Percentiles rank a stretch among this genome's conserved stretches.
These are phyloP conservation scores for Elephas maximus DNA, from an alignment of 2,113 vertebrate species.

Conservation along the genomic window DNA sequence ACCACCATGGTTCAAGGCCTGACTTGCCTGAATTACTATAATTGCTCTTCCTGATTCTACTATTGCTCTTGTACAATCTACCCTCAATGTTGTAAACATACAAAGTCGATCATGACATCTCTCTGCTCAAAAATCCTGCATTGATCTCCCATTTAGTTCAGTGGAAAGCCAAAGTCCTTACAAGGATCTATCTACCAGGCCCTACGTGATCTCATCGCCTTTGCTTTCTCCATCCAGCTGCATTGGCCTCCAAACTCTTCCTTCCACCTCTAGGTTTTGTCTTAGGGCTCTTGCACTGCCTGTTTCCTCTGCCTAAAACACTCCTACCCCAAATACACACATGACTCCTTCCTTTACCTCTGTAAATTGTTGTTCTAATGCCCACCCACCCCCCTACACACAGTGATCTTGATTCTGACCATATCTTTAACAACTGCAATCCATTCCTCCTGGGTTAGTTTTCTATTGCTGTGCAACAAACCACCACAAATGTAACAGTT, in stretches of 20 bases:
- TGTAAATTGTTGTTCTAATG: not conserved
- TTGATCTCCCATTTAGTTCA: not conserved
- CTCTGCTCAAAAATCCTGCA: not conserved
- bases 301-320: not conserved
- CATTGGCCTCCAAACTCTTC: accelerated
- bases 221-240: accelerated
- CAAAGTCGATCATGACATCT: not conserved
- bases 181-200: accelerated
- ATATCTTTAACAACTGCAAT: not conserved
- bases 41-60: not conserved
- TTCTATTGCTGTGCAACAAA: not conserved
- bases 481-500: not conserved
- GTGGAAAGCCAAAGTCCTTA: not conserved
- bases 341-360: not conserved
- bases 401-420: too few relatives aligned
- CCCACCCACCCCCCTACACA: not conserved
- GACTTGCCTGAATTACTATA: accelerated
- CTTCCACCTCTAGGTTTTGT: too few relatives aligned
- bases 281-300: too few relatives aligned
- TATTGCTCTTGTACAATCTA: not conserved
- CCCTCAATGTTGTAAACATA: not conserved
- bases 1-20: accelerated
- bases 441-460: not conserved
- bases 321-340: not conserved
- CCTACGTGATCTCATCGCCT: accelerated